Conservation (phyloP, 2,113 vertebrate genomes). For the Axis porcinus region DNA sequence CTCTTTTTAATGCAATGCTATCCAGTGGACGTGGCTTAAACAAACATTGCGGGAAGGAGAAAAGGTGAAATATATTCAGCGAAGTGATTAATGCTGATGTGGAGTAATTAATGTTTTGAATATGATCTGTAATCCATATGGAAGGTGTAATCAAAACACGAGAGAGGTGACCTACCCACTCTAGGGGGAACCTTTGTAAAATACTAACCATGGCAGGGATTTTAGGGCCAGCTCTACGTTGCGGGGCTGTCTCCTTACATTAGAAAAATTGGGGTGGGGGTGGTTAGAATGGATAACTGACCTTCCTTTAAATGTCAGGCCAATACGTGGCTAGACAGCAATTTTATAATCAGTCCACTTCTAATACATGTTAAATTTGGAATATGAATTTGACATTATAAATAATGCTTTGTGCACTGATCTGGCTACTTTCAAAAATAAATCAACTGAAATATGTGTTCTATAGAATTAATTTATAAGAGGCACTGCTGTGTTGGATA, state of each 20-base stretch:
- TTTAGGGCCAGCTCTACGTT: not conserved
- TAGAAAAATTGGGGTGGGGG: not conserved
- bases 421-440: not conserved
- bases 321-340: not conserved
- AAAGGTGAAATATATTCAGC: constrained; percentile 52
- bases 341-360: not conserved
- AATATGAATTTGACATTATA: not conserved
- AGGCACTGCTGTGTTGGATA: not conserved
- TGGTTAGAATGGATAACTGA: not conserved
- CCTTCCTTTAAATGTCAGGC: constrained; percentile 38
- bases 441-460: not conserved
- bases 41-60: constrained; percentile 38
- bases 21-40: not conserved
- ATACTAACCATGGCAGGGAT: not conserved
- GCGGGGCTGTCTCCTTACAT: not conserved
- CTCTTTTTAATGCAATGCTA: not conserved
- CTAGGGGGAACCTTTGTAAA: not conserved
- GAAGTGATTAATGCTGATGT: constrained; percentile 39
- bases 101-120: constrained; percentile 51
- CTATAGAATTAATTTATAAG: not conserved
- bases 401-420: not conserved
- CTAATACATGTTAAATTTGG: not conserved
- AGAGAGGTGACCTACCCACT: constrained; percentile 30
- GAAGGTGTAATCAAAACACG: constrained; percentile 43
- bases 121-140: constrained; percentile 48